Conservation (phyloP, 2,888 invertebrate species). For the Byasa hedistus region DNA sequence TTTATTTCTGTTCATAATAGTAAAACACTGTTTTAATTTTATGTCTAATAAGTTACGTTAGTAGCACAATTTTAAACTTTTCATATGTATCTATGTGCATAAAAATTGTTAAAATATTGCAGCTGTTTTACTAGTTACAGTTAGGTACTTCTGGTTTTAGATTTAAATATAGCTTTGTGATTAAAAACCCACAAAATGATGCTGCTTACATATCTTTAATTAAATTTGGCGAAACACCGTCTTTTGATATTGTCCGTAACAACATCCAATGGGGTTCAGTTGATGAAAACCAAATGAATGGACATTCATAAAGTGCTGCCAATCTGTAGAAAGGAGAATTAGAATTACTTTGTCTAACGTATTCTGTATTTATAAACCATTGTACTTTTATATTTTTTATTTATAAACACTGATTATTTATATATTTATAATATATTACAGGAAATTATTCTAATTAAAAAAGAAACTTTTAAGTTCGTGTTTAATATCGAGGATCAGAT, state of each 20-base stretch:
- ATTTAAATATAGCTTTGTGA: too few species aligned
- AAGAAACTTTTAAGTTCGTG: neutral
- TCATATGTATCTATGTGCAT: neutral
- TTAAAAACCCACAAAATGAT: too few species aligned
- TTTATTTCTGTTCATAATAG: too few species aligned
- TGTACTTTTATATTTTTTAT: too few species aligned
- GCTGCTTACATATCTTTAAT: conserved; percentile 11
- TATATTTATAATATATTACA: too few species aligned
- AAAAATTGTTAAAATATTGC: neutral
- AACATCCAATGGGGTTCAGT: conserved; percentile 32
- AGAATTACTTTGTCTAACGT: too few species aligned
- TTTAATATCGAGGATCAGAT: too few species aligned
- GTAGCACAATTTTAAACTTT: neutral
- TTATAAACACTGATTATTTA: too few species aligned
- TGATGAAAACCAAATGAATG: conserved; percentile 34
- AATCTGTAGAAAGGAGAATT: conserved; percentile 31
- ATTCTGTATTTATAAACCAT: too few species aligned
- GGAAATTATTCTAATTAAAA: neutral
- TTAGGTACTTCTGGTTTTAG: too few species aligned
- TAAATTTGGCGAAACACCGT: neutral
- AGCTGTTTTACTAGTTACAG: neutral
- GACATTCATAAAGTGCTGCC: conserved; percentile 35
- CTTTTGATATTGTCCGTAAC: conserved; percentile 32
- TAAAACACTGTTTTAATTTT: neutral
- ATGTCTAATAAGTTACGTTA: neutral